Conservation (phyloP, 2,888 invertebrate species). For the Pristionchus entomophagus region DNA sequence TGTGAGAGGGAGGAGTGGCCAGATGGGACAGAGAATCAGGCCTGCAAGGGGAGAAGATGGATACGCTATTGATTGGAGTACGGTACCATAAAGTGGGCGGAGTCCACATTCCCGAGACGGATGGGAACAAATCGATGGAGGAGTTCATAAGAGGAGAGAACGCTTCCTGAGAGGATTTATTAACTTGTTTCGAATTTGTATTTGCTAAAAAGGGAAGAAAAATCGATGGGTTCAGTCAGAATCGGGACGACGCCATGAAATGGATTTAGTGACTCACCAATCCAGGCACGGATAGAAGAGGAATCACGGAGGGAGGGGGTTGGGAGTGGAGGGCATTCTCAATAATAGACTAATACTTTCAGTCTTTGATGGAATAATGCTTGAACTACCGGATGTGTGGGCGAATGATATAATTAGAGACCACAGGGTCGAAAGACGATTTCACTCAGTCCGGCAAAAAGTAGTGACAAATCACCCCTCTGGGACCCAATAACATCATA, state of each 20-base stretch:
- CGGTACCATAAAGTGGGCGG: not conserved
- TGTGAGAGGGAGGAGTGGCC: slow-evolving; percentile 2
- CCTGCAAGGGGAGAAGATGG: not conserved
- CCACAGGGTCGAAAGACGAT: too few species aligned
- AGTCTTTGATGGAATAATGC: too few species aligned
- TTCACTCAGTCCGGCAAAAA: too few species aligned
- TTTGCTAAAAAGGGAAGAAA: too few species aligned
- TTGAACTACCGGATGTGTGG: too few species aligned
- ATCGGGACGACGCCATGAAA: not conserved
- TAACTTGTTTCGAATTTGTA: not conserved
- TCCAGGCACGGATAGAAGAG: not conserved
- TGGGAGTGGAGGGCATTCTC: not conserved
- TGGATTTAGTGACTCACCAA: not conserved
- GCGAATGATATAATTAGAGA: too few species aligned
- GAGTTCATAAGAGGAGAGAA: not conserved
- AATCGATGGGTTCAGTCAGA: not conserved
- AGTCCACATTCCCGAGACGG: slow-evolving; percentile 11
- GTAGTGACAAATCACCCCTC: too few species aligned
- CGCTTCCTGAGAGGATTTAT: not conserved
- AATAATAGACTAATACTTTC: too few species aligned
- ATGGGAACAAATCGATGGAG: not conserved
- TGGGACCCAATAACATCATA: too few species aligned
- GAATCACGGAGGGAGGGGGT: not conserved
- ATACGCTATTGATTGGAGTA: not conserved
- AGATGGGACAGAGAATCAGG: slow-evolving; percentile 6